Base-by-base conservation (phyloP, 2,113 vertebrate species). In the Cheirogaleus medius region DNA sequence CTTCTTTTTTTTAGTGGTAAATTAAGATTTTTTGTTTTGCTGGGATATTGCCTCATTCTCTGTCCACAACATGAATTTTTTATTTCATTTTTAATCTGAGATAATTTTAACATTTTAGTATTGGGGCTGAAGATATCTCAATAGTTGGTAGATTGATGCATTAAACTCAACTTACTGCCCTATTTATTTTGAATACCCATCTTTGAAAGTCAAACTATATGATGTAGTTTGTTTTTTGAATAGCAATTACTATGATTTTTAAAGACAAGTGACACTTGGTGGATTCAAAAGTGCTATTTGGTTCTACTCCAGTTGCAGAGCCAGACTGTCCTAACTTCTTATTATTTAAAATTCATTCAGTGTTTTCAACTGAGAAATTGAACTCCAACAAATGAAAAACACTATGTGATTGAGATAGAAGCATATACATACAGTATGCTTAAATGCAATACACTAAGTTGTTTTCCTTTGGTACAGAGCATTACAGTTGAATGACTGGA, bases 221-320 rank as follows among this genome's bases (percentile, higher is more conserved):
- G 44, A 60, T 85, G 8, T 71, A 54, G 32, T 91, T 91, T 94
- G 25, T 81, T 96, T 44, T 92, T 87, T 87, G 71, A 42, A 73
- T 81, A 64, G 39, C 64, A 87, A 32, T 93, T 73, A 39, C 27
- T 78, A 3, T 94, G 34, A 87, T 91, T 94, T 90, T 95, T 25
- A 68, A 85, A 92, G 78, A 85, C 52, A 74, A n/a, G 60, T 81
- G 64, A 76, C 54, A 74, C 39, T 83, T 66, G 11, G 64, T 84
- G 17, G 18, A 71, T 92, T 90, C 10, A 76, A 29, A 90, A 87
- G 56, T 85, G 20, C 32, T 82, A 1, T 90, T 90, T 89, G 39
- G 85, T 95, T 97, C 54, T 60, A 64, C 34, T 74, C 32, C 47
- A 76, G 82, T 83, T 91, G 83, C 39, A 78, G 80, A 96, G 52